Conservation (phyloP, 2,113 vertebrate genomes). For the Nannospalax galili region DNA sequence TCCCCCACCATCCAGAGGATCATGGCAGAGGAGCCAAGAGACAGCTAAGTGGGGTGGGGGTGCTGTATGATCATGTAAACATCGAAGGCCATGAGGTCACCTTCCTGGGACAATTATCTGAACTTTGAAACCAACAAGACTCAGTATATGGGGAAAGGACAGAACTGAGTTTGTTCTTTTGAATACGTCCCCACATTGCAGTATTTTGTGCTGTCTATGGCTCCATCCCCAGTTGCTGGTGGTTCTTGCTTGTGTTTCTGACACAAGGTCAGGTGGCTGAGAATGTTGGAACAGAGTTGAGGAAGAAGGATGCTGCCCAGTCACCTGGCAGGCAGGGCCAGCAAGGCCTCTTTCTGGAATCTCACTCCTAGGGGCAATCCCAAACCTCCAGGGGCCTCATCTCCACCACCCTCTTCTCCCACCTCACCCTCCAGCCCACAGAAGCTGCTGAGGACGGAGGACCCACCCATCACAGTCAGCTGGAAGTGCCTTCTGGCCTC, state of each 20-base stretch:
- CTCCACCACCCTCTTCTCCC: neutral
- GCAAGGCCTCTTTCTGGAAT: rapidly evolving
- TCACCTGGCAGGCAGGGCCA: neutral
- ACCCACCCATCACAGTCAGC: conserved; percentile 91
- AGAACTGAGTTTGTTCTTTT: no score
- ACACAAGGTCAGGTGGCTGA: neutral
- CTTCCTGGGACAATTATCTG: neutral
- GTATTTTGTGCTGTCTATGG: no score
- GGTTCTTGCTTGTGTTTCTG: neutral
- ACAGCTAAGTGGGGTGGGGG: rapidly evolving
- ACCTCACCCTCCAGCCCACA: rapidly evolving
- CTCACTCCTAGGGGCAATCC: no score
- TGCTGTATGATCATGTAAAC: neutral
- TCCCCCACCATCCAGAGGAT: neutral
- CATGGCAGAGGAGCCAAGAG: no score
- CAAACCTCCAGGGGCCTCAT: neutral
- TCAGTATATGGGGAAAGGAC: rapidly evolving
- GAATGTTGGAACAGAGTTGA: neutral
- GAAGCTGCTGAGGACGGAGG: rapidly evolving
- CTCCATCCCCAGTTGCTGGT: neutral
- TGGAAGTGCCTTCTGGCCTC: conserved; percentile 92
- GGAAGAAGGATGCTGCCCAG: neutral
- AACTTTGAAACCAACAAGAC: neutral
- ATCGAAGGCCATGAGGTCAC: rapidly evolving
- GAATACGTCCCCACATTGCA: no score